These are phyloP conservation scores for Apodemia zela DNA, from an alignment of 2,888 invertebrate species.

Conservation along the genomic window DNA sequence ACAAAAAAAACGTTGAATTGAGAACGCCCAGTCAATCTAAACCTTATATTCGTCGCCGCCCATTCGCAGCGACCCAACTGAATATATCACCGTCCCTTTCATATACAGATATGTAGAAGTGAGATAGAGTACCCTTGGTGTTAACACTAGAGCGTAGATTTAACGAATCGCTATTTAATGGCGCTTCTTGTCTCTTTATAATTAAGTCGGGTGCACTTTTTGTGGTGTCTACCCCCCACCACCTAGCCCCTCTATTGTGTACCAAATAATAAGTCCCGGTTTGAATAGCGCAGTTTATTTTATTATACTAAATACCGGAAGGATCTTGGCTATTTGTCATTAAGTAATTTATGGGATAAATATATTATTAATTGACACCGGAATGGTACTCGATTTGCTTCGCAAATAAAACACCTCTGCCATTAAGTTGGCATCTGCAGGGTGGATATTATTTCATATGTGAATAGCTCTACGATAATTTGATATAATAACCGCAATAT, in stretches of 20 bases:
- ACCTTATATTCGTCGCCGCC: constrained; percentile 81
- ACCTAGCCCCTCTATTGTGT: constrained; percentile 50
- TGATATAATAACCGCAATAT: too few relatives aligned
- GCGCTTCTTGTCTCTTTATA: constrained; percentile 81
- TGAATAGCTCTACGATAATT: constrained; percentile 6
- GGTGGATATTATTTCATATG: not conserved
- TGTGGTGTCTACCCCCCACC: constrained; percentile 53
- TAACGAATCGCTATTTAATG: constrained; percentile 80
- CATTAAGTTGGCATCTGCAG: constrained; percentile 9
- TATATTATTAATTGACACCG: constrained; percentile 68
- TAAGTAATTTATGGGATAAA: constrained; percentile 71
- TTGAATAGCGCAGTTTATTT: constrained; percentile 50
- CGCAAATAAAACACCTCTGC: constrained; percentile 54
- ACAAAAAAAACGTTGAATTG: constrained; percentile 70
- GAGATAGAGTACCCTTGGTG: constrained; percentile 56
- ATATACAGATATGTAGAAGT: constrained; percentile 33
- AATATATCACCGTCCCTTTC: constrained; percentile 47
- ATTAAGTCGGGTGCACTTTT: constrained; percentile 80
- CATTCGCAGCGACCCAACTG: constrained; percentile 84
- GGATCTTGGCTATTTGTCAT: constrained; percentile 48
- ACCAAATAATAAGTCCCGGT: constrained; percentile 48
- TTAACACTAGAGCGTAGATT: constrained; percentile 77
- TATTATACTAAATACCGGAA: constrained; percentile 51
- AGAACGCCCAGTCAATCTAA: constrained; percentile 80
- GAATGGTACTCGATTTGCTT: constrained; percentile 45